A percentile compares a stretch with the other conserved stretches of the same genome.
Evolutionary conservation across 2,888 invertebrate species (phyloP).

Genomic region (Palloptera scutellata): DNA sequence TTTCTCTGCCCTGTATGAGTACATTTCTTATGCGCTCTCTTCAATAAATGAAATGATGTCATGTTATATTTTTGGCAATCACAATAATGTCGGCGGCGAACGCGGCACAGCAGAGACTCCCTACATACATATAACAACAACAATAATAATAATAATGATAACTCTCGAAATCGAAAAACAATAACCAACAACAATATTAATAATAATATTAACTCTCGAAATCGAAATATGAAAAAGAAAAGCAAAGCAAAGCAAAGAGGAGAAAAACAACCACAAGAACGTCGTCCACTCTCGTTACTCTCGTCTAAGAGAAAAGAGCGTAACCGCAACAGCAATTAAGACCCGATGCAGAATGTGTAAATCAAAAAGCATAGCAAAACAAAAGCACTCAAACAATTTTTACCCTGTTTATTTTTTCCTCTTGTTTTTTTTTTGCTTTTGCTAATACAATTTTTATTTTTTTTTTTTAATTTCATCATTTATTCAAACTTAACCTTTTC

Average conservation of each 20-base stretch:
- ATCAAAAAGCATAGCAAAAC: neutral
- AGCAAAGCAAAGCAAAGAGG: too few species aligned
- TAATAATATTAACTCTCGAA: too few species aligned
- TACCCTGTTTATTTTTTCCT: conserved; percentile 21
- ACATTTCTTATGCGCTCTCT: conserved; percentile 7
- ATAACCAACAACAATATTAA: too few species aligned
- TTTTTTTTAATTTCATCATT: neutral
- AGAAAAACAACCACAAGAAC: too few species aligned
- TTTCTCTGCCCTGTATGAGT: conserved; percentile 2
- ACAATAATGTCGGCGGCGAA: neutral
- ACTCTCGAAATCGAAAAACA: too few species aligned
- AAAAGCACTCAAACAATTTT: conserved; percentile 16
- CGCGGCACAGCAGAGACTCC: conserved; percentile 33
- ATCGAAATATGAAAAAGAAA: too few species aligned
- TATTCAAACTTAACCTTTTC: neutral
- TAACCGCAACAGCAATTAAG: neutral
- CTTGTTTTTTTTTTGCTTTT: neutral
- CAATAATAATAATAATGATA: conserved; percentile 45
- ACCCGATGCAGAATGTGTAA: neutral
- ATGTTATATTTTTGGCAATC: conserved; percentile 36
- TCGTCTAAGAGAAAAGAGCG: too few species aligned
- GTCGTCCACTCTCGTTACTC: too few species aligned
- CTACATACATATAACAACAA: conserved; percentile 43
- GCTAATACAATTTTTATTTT: neutral
- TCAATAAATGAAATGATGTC: conserved; percentile 27